Base-by-base conservation (phyloP, 64 coral and sea anemone species). In the Catalaphyllia jardinei region DNA sequence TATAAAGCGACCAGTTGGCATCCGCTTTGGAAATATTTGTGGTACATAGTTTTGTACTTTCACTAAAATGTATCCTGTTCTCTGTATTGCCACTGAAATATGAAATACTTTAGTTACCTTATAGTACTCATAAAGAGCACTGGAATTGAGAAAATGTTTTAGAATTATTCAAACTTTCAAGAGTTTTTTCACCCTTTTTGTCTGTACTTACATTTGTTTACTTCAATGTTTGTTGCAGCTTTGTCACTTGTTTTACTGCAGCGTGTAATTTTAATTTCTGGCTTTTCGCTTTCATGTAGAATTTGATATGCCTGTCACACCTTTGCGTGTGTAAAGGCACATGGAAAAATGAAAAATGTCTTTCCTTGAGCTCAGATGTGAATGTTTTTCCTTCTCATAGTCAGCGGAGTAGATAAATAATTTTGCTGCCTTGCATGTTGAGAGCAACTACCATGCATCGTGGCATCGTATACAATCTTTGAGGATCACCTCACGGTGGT, bases 71-170 rank as follows among this genome's bases (percentile, higher is more conserved):
- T 1, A 73, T 73, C 10, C 1, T 28, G 10, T 77, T 52, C 1
- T 24, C 24, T 17, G 75, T 54, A 52, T 24, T 77, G 38, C 22
- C 18, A n/a, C 24, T 77, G 33, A 75, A 75, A 75, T 46, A 35
- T 39, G 73, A 57, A 57, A 57, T 57, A 13, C 1, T 46, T 46
- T 8, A 46, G 42, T 12, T 57, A 9, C 54, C 54, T 0, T 57
- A 2, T 14, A 69, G 11, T 24, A 69, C 24, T 55, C 49, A 55
- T 13, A 79, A 57, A 79, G 51, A 28, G 52, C 55, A 55, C 61
- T 80, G 52, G 54, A 60, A 61, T 35, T 80, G 50, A 31, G 28
- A 62, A 80, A 31, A 30, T 80, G 54, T 61, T 79, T 79, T 12
- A 75, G 10, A 24, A 77, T 49, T 29, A 80, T 54, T 27, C 31